Evolutionary conservation across 1,140 invertebrate species (phyloP).

Genomic region (Drosophila nannoptera): DNA sequence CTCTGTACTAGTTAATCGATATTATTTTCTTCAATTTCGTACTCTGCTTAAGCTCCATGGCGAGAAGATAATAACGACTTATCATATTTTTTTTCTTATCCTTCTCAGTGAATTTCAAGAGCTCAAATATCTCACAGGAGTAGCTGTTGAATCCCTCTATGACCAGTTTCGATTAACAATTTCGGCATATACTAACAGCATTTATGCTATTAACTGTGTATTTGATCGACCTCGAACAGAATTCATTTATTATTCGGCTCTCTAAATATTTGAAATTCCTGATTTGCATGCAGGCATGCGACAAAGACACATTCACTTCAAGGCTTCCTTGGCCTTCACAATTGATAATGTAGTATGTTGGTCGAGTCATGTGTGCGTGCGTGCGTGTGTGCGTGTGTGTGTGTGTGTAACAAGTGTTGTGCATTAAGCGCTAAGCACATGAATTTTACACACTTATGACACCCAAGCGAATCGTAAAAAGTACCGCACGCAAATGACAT

Average conservation of each 20-base stretch:
- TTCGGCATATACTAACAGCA: no score
- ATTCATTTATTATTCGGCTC: no score
- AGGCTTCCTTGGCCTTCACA: constrained; percentile 14
- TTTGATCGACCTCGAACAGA: background rate
- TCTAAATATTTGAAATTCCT: background rate
- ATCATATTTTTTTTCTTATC: no score
- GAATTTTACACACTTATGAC: constrained; percentile 75
- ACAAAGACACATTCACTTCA: background rate
- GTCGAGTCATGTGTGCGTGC: background rate
- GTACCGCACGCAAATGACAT: constrained; percentile 72
- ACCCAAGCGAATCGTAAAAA: constrained; percentile 69
- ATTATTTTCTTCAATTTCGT: background rate
- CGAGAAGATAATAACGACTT: no score
- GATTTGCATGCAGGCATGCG: background rate
- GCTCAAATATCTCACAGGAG: no score
- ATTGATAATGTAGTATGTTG: constrained; percentile 48
- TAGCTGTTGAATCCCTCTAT: no score
- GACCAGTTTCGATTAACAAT: no score
- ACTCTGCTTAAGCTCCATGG: no score
- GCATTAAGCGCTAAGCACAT: constrained; percentile 69
- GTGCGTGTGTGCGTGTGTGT: no score
- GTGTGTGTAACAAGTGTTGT: constrained; percentile 68
- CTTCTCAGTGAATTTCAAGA: no score
- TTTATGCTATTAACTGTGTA: background rate
- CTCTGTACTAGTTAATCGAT: background rate